Conservation (phyloP, 2,797 vertebrate species). For the Sternarchorhynchus goeldii region DNA sequence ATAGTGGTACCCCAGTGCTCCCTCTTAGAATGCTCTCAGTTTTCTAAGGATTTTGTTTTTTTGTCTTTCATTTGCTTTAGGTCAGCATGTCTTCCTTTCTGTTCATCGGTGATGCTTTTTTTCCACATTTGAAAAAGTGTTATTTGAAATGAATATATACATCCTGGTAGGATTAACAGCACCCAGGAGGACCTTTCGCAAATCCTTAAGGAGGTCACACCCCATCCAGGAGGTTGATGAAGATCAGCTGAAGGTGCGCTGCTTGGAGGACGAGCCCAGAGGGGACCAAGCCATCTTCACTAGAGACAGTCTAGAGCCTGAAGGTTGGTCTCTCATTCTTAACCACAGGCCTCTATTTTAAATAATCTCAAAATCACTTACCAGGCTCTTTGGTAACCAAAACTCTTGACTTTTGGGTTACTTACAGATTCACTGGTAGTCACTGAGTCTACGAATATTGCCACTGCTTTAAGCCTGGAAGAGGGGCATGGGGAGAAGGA, state of each 20-base stretch:
- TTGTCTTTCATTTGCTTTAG: too few species aligned
- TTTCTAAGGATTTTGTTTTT: too few species aligned
- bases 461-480: slow-evolving; percentile 74
- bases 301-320: slow-evolving; percentile 77
- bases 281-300: slow-evolving; percentile 64
- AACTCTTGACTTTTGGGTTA: not conserved
- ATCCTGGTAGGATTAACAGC: slow-evolving; percentile 52
- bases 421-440: slow-evolving; percentile 69
- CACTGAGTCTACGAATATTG: slow-evolving; percentile 66
- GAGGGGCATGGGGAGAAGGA: slow-evolving; percentile 84
- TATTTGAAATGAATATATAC: too few species aligned
- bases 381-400: slow-evolving; percentile 12
- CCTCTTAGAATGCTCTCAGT: too few species aligned
- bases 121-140: too few species aligned
- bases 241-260: slow-evolving; percentile 47
- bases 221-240: slow-evolving; percentile 70
- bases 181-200: slow-evolving; percentile 69
- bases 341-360: not conserved
- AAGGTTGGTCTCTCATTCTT: slow-evolving; percentile 72
- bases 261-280: slow-evolving; percentile 58
- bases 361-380: not conserved
- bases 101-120: too few species aligned
- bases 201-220: slow-evolving; percentile 73
- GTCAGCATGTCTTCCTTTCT: too few species aligned
- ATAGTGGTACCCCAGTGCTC: too few species aligned